Evolutionary conservation across 2,113 vertebrate species (phyloP).

Genomic region (Crotalus viridis): DNA sequence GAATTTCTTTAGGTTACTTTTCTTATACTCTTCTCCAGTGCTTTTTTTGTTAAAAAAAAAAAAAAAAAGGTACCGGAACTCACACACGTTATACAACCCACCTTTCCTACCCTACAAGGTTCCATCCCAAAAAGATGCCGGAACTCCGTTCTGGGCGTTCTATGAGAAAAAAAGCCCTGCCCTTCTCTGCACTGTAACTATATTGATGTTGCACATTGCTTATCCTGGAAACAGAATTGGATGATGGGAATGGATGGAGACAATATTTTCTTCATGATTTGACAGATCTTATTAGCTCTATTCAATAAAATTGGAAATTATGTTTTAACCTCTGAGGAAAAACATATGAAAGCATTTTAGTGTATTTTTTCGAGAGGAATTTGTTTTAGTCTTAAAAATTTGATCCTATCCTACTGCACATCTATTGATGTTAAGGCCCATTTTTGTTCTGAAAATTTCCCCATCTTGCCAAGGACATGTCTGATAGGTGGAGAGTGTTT

Average conservation of each 20-base stretch:
- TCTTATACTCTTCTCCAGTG: no score
- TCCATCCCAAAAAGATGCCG: no score
- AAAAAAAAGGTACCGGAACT: no score
- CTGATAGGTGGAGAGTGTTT: background rate
- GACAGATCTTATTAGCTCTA: background rate
- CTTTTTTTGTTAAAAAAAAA: no score
- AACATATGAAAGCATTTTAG: background rate
- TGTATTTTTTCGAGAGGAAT: background rate
- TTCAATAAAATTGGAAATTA: background rate
- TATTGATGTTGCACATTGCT: no score
- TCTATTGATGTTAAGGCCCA: background rate
- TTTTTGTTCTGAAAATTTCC: background rate
- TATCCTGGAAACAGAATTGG: no score
- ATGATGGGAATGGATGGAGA: background rate
- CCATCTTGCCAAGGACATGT: constrained; percentile 2
- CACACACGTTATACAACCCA: no score
- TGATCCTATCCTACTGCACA: background rate
- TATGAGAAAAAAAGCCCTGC: no score
- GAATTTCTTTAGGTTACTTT: no score
- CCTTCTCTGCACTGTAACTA: no score
- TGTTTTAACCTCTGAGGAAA: background rate
- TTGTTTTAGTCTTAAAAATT: background rate
- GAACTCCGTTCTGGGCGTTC: no score
- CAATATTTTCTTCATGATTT: background rate
- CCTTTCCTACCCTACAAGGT: no score